These are phyloP conservation scores for Autographa pulchrina DNA, from an alignment of 2,888 invertebrate species.

Conservation along the genomic window DNA sequence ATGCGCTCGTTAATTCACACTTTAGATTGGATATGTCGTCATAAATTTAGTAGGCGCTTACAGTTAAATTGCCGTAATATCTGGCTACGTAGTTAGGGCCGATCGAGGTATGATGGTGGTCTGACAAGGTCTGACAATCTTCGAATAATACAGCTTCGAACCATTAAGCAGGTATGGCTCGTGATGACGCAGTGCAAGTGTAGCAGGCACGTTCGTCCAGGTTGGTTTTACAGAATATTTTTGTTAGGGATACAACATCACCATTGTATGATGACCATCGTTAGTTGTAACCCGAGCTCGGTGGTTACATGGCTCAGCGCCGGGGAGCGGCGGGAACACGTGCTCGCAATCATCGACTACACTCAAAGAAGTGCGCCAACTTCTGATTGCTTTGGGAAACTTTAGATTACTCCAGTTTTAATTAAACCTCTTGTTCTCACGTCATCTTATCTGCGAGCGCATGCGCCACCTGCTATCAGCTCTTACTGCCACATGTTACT, in stretches of 20 bases:
- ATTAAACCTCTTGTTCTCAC: slow-evolving; percentile 50
- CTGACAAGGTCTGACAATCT: too few species aligned
- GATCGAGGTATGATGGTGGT: too few species aligned
- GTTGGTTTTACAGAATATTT: too few species aligned
- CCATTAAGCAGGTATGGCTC: too few species aligned
- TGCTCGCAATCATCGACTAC: slow-evolving; percentile 27
- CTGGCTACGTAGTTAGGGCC: too few species aligned
- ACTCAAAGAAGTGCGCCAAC: slow-evolving; percentile 33
- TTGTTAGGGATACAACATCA: too few species aligned
- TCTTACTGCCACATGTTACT: neutral
- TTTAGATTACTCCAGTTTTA: slow-evolving; percentile 55
- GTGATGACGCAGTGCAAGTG: too few species aligned
- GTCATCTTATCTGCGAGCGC: slow-evolving; percentile 39
- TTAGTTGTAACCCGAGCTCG: too few species aligned
- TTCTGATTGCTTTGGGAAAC: slow-evolving; percentile 36
- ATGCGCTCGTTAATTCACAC: neutral
- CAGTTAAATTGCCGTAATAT: neutral
- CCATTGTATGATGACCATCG: too few species aligned
- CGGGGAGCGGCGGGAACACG: neutral
- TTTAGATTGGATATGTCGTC: slow-evolving; percentile 5
- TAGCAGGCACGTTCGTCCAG: too few species aligned
- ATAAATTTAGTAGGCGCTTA: neutral
- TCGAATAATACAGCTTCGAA: too few species aligned
- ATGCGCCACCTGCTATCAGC: neutral
- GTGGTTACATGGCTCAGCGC: neutral